phyloP scores from a whole-genome alignment of 2,888 invertebrate species.

The Copidosoma aretas region DNA sequence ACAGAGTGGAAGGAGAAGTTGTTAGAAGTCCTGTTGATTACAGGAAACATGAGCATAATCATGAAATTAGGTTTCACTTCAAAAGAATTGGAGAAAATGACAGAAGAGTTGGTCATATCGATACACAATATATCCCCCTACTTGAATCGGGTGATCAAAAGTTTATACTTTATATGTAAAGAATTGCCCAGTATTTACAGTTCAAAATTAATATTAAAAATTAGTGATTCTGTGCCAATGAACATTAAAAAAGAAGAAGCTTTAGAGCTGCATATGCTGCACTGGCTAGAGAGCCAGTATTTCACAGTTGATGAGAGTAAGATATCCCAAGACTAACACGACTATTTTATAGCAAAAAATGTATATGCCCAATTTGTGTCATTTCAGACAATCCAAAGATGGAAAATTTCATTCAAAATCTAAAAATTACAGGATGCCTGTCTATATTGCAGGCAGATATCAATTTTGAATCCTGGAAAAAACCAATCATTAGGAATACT shows the following conservation, averaged over 20 bases:
- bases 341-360: background rate
- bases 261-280: slow-evolving; percentile 28
- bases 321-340: background rate
- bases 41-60: slow-evolving; percentile 13
- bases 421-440: slow-evolving; percentile 20
- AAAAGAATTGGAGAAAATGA: slow-evolving; percentile 13
- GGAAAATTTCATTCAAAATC: slow-evolving; percentile 9
- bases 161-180: slow-evolving; percentile 34
- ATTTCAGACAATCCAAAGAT: background rate
- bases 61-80: slow-evolving; percentile 23
- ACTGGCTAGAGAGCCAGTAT: slow-evolving; percentile 27
- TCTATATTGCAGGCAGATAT: slow-evolving; percentile 6
- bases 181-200: slow-evolving; percentile 1
- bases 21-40: slow-evolving; percentile 23
- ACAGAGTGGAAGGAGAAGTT: slow-evolving; percentile 27
- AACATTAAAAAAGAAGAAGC: background rate
- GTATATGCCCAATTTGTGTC: background rate
- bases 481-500: background rate
- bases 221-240: slow-evolving; percentile 6
- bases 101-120: background rate
- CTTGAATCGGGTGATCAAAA: slow-evolving; percentile 32
- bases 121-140: slow-evolving; percentile 20
- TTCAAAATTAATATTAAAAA: slow-evolving; percentile 15
- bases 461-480: slow-evolving; percentile 30
- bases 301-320: slow-evolving; percentile 26